Percentiles rank a stretch among this genome's conserved stretches.
These are phyloP conservation scores for Belgica antarctica DNA, from an alignment of 2,888 invertebrate species.

Conservation along the genomic window DNA sequence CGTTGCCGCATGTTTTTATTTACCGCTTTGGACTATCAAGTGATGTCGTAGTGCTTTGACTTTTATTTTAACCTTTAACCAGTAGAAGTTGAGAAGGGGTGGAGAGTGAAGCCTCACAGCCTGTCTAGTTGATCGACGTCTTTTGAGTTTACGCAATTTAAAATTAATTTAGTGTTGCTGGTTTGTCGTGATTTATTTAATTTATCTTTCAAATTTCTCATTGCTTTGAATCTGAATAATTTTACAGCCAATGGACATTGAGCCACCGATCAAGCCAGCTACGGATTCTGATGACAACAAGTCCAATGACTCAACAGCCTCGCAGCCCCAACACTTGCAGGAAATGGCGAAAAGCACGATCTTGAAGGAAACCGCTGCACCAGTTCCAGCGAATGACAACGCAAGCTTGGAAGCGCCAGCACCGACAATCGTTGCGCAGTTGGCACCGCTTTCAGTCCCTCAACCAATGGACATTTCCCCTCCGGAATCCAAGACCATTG, in stretches of 20 bases:
- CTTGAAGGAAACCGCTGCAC: background rate
- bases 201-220: background rate
- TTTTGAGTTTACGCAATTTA: no score
- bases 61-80: background rate
- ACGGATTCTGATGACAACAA: conserved; percentile 31
- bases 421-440: background rate
- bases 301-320: conserved; percentile 25
- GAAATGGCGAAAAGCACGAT: conserved; percentile 28
- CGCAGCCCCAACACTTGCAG: conserved; percentile 31
- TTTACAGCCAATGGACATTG: conserved; percentile 43
- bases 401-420: background rate
- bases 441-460: background rate
- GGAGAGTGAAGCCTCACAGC: no score
- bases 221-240: no score
- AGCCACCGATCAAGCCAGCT: conserved; percentile 32
- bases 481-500: conserved; percentile 32
- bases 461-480: background rate
- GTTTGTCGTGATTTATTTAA: background rate
- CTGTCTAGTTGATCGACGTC: no score
- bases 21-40: background rate
- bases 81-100: no score
- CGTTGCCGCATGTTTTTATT: conserved; percentile 4
- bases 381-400: conserved; percentile 21
- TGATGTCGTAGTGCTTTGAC: background rate
- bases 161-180: background rate